Evolutionary conservation across 2,888 invertebrate species (phyloP).

Genomic region (Campoplex nolae): DNA sequence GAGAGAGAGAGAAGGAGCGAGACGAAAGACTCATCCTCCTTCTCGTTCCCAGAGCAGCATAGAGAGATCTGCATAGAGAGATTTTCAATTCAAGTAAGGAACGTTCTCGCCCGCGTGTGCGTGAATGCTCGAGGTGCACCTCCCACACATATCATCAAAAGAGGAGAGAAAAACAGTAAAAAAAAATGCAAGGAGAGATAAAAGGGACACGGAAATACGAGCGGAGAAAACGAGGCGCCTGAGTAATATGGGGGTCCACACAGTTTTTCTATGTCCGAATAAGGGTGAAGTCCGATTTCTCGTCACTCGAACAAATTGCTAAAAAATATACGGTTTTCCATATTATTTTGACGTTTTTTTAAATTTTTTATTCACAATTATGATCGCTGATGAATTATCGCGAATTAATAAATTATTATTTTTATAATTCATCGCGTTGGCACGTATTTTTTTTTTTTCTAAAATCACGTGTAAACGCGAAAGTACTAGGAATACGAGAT

Average conservation of each 20-base stretch:
- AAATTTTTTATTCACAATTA: too few species aligned
- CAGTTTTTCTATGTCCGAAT: neutral
- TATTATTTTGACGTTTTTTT: neutral
- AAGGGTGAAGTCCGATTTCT: constrained; percentile 14
- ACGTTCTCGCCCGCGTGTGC: constrained; percentile 69
- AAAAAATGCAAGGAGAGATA: constrained; percentile 30
- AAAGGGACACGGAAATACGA: constrained; percentile 32
- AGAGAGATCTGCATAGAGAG: constrained; percentile 74
- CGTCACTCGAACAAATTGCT: neutral
- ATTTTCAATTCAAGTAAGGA: constrained; percentile 82
- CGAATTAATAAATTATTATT: neutral
- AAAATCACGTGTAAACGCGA: neutral
- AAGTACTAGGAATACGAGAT: neutral
- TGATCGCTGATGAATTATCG: too few species aligned
- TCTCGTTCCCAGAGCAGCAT: constrained; percentile 48
- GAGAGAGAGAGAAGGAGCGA: constrained; percentile 17
- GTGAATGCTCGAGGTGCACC: constrained; percentile 58
- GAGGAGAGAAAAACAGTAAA: constrained; percentile 53
- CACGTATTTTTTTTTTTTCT: neutral
- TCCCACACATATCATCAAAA: constrained; percentile 76
- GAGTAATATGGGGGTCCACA: constrained; percentile 48
- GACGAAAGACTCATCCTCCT: constrained; percentile 39
- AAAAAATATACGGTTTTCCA: neutral
- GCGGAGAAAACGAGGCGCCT: constrained; percentile 19
- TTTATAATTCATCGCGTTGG: neutral